A percentile compares a stretch with the other conserved stretches of the same genome.
phyloP scores from a whole-genome alignment of 2,888 invertebrate species.

The Sminthurides aquaticus region DNA sequence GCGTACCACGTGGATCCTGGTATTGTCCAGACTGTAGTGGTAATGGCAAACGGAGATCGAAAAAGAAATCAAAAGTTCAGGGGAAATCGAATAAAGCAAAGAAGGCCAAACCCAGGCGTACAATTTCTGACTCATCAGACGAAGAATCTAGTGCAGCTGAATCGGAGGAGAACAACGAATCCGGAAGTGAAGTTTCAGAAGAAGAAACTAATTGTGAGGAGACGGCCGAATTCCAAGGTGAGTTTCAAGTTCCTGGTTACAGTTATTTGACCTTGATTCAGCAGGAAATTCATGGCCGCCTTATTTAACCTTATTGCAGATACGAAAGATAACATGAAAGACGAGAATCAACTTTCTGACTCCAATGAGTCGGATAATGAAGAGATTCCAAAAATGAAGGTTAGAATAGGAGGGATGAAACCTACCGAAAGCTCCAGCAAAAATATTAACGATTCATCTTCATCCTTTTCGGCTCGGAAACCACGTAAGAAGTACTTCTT shows the following conservation, averaged over 20 bases:
- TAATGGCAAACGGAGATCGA: constrained; percentile 4
- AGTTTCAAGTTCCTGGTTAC: too few relatives aligned
- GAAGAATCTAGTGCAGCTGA: constrained; percentile 7
- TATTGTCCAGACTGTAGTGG: constrained; percentile 16
- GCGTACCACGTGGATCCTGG: constrained; percentile 59
- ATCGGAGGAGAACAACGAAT: constrained; percentile 15
- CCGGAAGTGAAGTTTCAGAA: constrained; percentile 4
- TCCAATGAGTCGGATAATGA: constrained; percentile 23
- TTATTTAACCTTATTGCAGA: too few relatives aligned
- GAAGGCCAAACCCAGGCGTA: background rate
- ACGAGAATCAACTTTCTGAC: background rate
- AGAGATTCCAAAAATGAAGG: constrained; percentile 17
- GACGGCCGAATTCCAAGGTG: constrained; percentile 4
- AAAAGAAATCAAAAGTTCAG: background rate
- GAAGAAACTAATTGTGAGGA: constrained; percentile 10
- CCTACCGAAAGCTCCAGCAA: background rate
- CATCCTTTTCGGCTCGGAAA: background rate
- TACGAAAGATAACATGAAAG: background rate
- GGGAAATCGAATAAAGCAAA: background rate
- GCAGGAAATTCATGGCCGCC: too few relatives aligned
- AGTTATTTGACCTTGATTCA: too few relatives aligned
- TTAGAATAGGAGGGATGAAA: constrained; percentile 10
- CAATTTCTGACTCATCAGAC: constrained; percentile 11
- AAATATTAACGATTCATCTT: background rate
- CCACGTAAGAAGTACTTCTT: background rate